These are phyloP conservation scores for Myodes glareolus DNA, from an alignment of 2,113 vertebrate genomes.

Conservation along the genomic window DNA sequence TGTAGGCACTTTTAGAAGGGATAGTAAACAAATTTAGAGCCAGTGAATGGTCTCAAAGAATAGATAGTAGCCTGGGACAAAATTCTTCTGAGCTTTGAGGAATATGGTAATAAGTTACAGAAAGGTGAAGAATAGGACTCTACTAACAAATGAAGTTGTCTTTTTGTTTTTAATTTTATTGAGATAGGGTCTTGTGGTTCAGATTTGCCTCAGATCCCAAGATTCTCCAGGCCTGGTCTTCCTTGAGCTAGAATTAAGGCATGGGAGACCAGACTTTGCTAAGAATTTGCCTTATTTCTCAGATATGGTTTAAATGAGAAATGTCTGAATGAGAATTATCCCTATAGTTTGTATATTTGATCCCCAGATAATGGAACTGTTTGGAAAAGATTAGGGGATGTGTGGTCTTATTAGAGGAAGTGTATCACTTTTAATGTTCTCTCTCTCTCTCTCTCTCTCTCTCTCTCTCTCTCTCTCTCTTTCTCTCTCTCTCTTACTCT, in stretches of 20 bases:
- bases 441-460: too few species aligned
- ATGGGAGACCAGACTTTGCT: background rate
- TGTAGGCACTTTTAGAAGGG: background rate
- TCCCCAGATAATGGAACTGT: background rate
- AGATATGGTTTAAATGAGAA: background rate
- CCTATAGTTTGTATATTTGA: background rate
- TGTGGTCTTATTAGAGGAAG: background rate
- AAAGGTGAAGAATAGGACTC: background rate
- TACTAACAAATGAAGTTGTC: background rate
- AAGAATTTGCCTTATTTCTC: background rate
- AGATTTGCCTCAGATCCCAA: background rate
- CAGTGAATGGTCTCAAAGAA: background rate
- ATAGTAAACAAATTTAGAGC: background rate
- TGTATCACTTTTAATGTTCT: background rate
- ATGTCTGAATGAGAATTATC: background rate
- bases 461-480: too few species aligned
- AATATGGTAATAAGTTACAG: background rate
- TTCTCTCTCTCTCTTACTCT: too few species aligned
- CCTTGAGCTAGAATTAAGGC: background rate
- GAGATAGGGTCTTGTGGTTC: background rate
- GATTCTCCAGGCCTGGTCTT: background rate
- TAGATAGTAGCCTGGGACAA: background rate
- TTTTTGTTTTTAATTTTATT: background rate
- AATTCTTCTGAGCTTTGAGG: background rate
- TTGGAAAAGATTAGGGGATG: background rate